phyloP scores from a whole-genome alignment of 2,113 vertebrate species.

The Alethe diademata region DNA sequence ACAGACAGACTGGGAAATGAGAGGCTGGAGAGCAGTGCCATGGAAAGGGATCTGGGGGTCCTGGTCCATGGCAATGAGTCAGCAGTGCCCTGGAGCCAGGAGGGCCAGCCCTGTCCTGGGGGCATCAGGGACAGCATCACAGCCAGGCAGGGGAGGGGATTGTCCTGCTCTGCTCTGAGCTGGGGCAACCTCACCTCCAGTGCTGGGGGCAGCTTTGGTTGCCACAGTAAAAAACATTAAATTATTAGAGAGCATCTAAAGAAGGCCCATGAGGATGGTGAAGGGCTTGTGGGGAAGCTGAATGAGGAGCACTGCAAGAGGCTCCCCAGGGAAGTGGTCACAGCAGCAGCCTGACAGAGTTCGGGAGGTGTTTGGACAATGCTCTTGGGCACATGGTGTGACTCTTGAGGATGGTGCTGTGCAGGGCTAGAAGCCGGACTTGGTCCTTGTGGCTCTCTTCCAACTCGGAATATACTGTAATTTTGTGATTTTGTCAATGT shows the following conservation, averaged over 20 bases:
- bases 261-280: not conserved
- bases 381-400: accelerated
- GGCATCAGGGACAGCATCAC: not conserved
- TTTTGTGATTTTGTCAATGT: not conserved
- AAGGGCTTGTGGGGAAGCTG: not conserved
- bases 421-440: not conserved
- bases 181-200: accelerated
- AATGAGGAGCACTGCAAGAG: not conserved
- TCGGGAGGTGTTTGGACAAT: not conserved
- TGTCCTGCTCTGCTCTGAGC: not conserved
- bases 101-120: accelerated
- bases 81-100: not conserved
- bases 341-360: not conserved
- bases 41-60: accelerated
- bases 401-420: not conserved
- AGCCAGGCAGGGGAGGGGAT: accelerated
- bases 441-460: not conserved
- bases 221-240: accelerated
- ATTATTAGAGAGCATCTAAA: not conserved
- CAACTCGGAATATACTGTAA: not conserved
- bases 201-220: accelerated
- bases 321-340: not conserved
- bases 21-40: not conserved
- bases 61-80: accelerated
- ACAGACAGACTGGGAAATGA: accelerated